Evolutionary conservation across 2,797 vertebrate genomes (phyloP).

Genomic region (Ptychadena robeensis): DNA sequence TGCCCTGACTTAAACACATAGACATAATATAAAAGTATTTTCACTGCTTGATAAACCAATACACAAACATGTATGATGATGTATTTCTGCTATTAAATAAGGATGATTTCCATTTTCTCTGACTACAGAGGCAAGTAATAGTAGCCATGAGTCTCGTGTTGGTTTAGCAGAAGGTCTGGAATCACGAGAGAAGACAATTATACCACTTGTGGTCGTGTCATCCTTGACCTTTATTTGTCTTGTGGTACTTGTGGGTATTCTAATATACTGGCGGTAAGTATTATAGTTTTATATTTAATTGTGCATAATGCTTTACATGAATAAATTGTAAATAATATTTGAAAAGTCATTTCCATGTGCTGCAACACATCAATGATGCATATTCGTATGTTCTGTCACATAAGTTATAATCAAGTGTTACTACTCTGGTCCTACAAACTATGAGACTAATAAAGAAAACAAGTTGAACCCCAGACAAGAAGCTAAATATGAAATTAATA

Average conservation of each 20-base stretch:
- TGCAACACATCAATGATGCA: no score
- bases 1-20: no score
- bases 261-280: conserved; percentile 97
- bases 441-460: no score
- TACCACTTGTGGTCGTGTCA: conserved; percentile 94
- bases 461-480: no score
- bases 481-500: no score
- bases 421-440: no score
- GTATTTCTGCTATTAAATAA: conserved; percentile 21
- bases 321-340: neutral
- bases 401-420: no score
- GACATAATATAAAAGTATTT: neutral
- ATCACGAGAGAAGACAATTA: conserved; percentile 83
- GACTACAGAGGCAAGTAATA: conserved; percentile 93
- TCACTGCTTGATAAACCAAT: conserved; percentile 11
- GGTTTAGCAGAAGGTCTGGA: conserved; percentile 84
- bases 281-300: conserved; percentile 37
- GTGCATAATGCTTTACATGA: conserved; percentile 7
- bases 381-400: neutral
- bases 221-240: conserved; percentile 90
- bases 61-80: neutral
- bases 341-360: neutral
- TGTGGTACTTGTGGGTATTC: conserved; percentile 89
- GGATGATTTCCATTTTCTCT: conserved; percentile 74
- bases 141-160: conserved; percentile 94